These are phyloP conservation scores for Lottia gigantea DNA, from an alignment of 2,888 invertebrate species.

Conservation along the genomic window DNA sequence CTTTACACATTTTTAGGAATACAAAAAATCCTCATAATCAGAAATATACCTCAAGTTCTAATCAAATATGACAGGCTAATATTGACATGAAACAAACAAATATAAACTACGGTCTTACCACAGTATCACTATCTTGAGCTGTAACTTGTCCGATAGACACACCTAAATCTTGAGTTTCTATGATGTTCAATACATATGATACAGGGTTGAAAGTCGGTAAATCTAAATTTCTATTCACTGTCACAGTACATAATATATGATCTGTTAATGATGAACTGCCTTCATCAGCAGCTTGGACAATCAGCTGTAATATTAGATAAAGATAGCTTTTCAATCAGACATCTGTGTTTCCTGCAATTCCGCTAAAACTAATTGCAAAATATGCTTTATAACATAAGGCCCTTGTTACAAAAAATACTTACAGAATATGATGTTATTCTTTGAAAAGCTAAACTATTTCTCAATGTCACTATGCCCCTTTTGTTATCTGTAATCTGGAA, in stretches of 20 bases:
- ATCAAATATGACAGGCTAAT: too few species aligned
- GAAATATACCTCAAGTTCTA: too few species aligned
- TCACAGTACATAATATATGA: slow-evolving; percentile 46
- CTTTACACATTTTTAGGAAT: too few species aligned
- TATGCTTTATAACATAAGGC: too few species aligned
- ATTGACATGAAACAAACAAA: not conserved
- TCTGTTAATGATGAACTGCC: slow-evolving; percentile 46
- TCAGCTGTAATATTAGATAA: slow-evolving; percentile 35
- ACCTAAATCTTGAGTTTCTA: slow-evolving; percentile 46
- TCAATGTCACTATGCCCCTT: not conserved
- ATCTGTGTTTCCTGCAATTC: too few species aligned
- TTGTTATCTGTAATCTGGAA: not conserved
- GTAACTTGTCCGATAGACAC: slow-evolving; percentile 38
- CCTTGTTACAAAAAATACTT: not conserved
- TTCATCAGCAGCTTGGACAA: slow-evolving; percentile 56
- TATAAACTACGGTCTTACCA: slow-evolving; percentile 40
- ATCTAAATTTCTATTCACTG: slow-evolving; percentile 54
- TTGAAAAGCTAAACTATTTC: not conserved
- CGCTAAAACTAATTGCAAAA: too few species aligned
- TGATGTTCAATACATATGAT: slow-evolving; percentile 38
- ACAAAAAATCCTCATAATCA: too few species aligned
- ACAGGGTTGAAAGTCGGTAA: slow-evolving; percentile 43
- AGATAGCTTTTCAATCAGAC: too few species aligned
- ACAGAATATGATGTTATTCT: not conserved
- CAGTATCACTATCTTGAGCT: slow-evolving; percentile 53